phyloP scores from a whole-genome alignment of 2,797 vertebrate genomes.

The Lutjanus campechanus region DNA sequence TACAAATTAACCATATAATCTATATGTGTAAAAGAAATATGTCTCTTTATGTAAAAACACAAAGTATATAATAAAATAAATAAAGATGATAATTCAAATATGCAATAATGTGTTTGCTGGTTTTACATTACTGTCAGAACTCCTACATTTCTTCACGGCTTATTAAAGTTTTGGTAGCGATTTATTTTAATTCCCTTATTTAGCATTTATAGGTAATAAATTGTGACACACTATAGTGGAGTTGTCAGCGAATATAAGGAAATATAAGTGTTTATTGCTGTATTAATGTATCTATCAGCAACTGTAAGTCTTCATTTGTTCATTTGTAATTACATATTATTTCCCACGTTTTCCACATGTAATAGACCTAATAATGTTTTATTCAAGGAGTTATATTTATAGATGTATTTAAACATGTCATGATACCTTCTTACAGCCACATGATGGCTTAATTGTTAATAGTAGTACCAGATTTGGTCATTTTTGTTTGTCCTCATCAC shows the following conservation, averaged over 20 bases:
- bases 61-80: conserved; percentile 87
- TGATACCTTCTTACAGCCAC: too few relatives aligned
- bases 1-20: conserved; percentile 86
- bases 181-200: neutral
- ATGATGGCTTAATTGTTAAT: neutral
- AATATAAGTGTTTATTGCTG: neutral
- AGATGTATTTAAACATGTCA: too few relatives aligned
- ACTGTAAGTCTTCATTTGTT: neutral
- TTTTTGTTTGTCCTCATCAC: neutral
- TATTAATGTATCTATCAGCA: neutral
- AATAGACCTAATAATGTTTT: too few relatives aligned
- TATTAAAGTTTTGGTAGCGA: neutral
- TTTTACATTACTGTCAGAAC: conserved; percentile 18
- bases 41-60: conserved; percentile 88
- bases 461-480: neutral
- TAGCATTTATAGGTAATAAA: neutral
- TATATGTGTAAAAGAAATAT: conserved; percentile 87
- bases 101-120: conserved; percentile 57
- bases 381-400: too few relatives aligned
- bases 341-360: too few relatives aligned
- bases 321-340: too few relatives aligned
- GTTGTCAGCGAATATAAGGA: neutral
- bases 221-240: neutral
- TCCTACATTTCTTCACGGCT: neutral
- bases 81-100: conserved; percentile 85